These are phyloP conservation scores for Phyllotreta cruciferae DNA, from an alignment of 2,888 invertebrate species.

Conservation along the genomic window DNA sequence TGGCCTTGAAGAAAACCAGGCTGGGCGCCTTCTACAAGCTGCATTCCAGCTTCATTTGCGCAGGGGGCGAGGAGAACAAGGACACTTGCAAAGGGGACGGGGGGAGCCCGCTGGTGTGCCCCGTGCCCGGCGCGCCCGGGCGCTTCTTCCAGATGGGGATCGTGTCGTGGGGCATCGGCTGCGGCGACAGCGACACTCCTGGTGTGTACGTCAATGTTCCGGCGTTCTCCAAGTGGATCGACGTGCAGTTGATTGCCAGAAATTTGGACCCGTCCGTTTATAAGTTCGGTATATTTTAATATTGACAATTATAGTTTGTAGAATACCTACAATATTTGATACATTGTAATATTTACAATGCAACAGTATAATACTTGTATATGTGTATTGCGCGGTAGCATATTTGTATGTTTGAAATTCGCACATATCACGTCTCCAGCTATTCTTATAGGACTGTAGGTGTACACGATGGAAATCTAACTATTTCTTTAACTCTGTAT, in stretches of 20 bases:
- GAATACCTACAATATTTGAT: background rate
- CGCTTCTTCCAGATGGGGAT: conserved; percentile 70
- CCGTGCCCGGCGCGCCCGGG: conserved; percentile 62
- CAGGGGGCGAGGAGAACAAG: conserved; percentile 75
- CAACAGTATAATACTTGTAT: too few species aligned
- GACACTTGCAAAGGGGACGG: conserved; percentile 85
- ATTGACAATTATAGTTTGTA: background rate
- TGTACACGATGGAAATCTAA: too few species aligned
- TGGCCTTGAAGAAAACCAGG: conserved; percentile 67
- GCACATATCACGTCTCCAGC: too few species aligned
- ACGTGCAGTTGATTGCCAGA: conserved; percentile 63
- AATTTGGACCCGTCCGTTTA: conserved; percentile 40
- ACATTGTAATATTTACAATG: background rate
- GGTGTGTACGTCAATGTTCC: conserved; percentile 81
- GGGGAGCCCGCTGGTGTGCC: conserved; percentile 79
- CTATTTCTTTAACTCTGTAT: too few species aligned
- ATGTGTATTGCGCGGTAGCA: too few species aligned
- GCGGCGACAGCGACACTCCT: conserved; percentile 72
- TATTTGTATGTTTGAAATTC: too few species aligned
- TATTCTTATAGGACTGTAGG: too few species aligned
- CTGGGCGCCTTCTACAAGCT: conserved; percentile 71
- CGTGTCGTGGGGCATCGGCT: conserved; percentile 88
- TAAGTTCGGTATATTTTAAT: conserved; percentile 24
- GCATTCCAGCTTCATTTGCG: conserved; percentile 77
- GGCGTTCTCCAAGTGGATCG: conserved; percentile 75